phyloP scores from a whole-genome alignment of 2,888 invertebrate genomes.

The Caenorhabditis macrosperma region DNA sequence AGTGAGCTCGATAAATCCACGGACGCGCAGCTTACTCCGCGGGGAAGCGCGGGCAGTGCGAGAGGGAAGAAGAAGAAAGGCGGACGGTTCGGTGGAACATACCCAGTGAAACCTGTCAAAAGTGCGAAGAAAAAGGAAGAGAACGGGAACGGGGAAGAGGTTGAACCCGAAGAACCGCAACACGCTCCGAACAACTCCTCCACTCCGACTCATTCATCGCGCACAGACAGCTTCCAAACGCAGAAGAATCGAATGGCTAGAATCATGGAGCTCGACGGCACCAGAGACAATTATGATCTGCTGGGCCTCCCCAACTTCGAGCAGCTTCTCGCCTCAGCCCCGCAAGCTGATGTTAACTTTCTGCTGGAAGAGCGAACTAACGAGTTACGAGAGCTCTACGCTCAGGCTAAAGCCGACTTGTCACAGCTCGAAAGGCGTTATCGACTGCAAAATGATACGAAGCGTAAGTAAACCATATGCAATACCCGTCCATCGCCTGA shows the following conservation, averaged over 20 bases:
- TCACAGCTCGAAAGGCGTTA: background rate
- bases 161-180: background rate
- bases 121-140: background rate
- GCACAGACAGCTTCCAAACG: slow-evolving; percentile 11
- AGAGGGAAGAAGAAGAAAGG: slow-evolving; percentile 15
- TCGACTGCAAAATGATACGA: background rate
- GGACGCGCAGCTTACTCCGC: background rate
- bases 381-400: slow-evolving; percentile 4
- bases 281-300: background rate
- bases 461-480: slow-evolving; percentile 19
- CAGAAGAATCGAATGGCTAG: slow-evolving; percentile 21
- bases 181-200: background rate
- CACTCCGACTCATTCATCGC: background rate
- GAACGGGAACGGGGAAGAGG: slow-evolving; percentile 7
- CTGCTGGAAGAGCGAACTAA: slow-evolving; percentile 14
- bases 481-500: background rate
- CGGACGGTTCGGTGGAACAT: slow-evolving; percentile 10
- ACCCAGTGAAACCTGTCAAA: background rate
- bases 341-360: slow-evolving; percentile 2
- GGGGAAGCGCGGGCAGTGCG: background rate
- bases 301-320: slow-evolving; percentile 5
- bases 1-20: background rate
- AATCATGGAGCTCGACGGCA: background rate
- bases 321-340: background rate
- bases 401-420: background rate